Conservation (phyloP, 2,113 vertebrate genomes). For the Marmota flaviventris region DNA sequence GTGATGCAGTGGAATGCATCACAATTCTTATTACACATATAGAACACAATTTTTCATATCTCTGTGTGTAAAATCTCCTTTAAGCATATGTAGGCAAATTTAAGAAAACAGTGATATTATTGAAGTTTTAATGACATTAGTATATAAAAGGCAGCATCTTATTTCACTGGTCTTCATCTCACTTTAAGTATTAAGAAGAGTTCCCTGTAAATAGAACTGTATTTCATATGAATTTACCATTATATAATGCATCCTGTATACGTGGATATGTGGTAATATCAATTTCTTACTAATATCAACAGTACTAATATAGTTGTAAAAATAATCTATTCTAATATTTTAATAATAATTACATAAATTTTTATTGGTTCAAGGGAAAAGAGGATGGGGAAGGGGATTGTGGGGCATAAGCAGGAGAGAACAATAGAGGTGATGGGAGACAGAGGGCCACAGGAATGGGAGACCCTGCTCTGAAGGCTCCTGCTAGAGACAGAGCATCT, state of each 20-base stretch:
- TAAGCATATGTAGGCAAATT: neutral
- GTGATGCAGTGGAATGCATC: no score
- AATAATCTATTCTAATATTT: neutral
- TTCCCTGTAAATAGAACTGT: neutral
- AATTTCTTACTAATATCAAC: neutral
- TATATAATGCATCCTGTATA: neutral
- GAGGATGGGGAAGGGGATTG: neutral
- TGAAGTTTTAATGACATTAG: neutral
- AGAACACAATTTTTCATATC: no score
- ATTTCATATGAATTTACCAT: neutral
- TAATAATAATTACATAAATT: neutral
- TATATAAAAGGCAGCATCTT: neutral
- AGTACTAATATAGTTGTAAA: neutral
- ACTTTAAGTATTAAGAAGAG: neutral
- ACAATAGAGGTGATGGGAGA: neutral
- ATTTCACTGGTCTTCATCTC: neutral
- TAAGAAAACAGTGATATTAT: neutral
- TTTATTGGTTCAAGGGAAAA: neutral
- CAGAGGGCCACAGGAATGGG: fast-evolving
- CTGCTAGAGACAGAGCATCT: neutral
- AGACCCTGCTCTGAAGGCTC: neutral
- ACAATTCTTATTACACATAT: no score
- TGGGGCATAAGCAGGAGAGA: neutral
- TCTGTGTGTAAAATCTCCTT: neutral
- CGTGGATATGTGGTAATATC: neutral